Evolutionary conservation across 2,113 vertebrate species (phyloP), one percentile per base, ranked within the genome.

Genomic region (Illadopsis cleaveri): DNA sequence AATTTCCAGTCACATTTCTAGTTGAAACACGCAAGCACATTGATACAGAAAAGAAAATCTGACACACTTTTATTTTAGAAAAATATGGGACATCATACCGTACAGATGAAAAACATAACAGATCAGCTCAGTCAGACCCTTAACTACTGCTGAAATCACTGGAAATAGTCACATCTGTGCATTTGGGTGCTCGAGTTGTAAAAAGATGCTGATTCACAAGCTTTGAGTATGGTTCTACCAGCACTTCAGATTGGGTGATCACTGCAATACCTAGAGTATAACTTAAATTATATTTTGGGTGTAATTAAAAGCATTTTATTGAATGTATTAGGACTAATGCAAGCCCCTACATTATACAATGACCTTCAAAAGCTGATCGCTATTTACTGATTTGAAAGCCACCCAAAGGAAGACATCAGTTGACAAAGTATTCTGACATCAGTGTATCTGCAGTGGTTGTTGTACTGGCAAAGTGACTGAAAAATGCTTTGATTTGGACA

Each of bases 351-450:
- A 7, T 68, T 91, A 84, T 22, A 65, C 13, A 23, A 27, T 37
- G 35, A 91, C 78, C 85, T 89, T 80, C 93, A 82, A 28, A 62
- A 92, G 70, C 54, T 96, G 61, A 87, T 24, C 79, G 61, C 48
- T 93, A 71, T 82, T 92, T 93, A 64, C 33, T 75, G 90, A 68
- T 91, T 64, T 93, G 42, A 94, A 58, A 92, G 78, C 22, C 56
- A 76, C 15, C 27, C 71, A 83, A 89, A 68, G 44, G 95, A 82
- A 95, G 25, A 35, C 57, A 50, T 48, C 50, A 70, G 68, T 53
- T 61, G 56, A 86, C 56, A 54, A 89, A 89, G 33, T 64, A 92
- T 86, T 69, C 31, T 38, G 44, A 83, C 42, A 96, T 37, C 68
- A 81, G 53, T 82, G 72, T 37, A 73, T 21, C 78, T 73, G 50